Evolutionary conservation across 1,140 invertebrate genomes (phyloP).

Genomic region (Aphelenchoides besseyi): DNA sequence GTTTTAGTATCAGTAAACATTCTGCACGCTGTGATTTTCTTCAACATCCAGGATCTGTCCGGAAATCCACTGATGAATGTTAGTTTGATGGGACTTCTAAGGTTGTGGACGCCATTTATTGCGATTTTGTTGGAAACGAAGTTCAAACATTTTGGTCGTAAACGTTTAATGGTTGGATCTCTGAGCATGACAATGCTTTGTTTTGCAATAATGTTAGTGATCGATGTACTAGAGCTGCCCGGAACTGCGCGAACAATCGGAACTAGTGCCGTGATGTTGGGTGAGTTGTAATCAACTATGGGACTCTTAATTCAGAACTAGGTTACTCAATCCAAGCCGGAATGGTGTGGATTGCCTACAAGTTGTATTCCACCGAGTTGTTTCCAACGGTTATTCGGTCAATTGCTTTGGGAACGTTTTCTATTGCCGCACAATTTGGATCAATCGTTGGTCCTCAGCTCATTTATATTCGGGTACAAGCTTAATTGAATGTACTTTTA

Average conservation of each 20-base stretch:
- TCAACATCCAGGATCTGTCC: constrained; percentile 48
- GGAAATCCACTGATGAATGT: constrained; percentile 44
- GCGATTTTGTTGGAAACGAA: constrained; percentile 38
- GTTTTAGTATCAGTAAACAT: constrained; percentile 32
- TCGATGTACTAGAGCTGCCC: constrained; percentile 23
- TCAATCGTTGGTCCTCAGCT: constrained; percentile 34
- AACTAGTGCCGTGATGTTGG: constrained; percentile 30
- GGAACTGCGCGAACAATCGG: constrained; percentile 22
- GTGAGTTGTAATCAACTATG: constrained; percentile 35
- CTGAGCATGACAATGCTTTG: constrained; percentile 37
- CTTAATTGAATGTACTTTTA: neutral
- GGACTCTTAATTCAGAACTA: constrained; percentile 14
- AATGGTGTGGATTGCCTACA: constrained; percentile 47
- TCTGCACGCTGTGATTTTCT: constrained; percentile 36
- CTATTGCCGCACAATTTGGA: constrained; percentile 34
- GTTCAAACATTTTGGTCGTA: constrained; percentile 32
- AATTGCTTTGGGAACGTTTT: constrained; percentile 27
- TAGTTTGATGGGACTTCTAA: constrained; percentile 37
- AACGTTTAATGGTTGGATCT: constrained; percentile 34
- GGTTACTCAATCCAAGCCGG: too few species aligned
- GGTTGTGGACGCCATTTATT: constrained; percentile 43
- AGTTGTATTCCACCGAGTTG: constrained; percentile 46
- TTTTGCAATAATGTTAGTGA: constrained; percentile 41
- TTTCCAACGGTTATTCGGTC: constrained; percentile 45
- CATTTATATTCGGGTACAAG: constrained; percentile 34